Conservation (phyloP, 2,113 vertebrate species). For the Saccopteryx bilineata region DNA sequence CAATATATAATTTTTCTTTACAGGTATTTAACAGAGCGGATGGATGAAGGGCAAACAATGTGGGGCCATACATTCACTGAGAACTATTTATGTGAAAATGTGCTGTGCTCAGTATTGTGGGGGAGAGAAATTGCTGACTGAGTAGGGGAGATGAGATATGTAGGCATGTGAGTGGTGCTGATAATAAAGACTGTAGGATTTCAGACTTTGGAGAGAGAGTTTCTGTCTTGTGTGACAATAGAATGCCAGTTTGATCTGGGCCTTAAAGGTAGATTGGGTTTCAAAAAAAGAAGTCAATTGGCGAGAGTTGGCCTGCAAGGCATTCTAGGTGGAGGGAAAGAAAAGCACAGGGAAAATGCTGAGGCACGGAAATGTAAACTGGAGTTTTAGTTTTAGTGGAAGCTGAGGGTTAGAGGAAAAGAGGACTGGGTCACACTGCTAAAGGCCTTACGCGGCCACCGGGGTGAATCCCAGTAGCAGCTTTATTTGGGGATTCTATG, state of each 20-base stretch:
- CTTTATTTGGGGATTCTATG: not conserved
- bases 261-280: not conserved
- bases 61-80: not conserved
- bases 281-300: not conserved
- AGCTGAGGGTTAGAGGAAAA: not conserved
- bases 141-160: not conserved
- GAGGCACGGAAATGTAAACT: not conserved
- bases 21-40: not conserved
- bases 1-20: conserved; percentile 3
- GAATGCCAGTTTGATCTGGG: not conserved
- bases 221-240: not conserved
- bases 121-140: conserved; percentile 44
- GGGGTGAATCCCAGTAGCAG: not conserved
- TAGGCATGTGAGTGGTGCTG: not conserved
- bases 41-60: not conserved
- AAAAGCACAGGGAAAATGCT: not conserved
- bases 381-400: not conserved
- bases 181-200: conserved; percentile 4
- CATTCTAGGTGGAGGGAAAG: not conserved
- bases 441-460: not conserved
- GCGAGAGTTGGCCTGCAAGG: not conserved
- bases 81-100: conserved; percentile 53
- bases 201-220: not conserved
- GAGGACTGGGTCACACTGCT: not conserved
- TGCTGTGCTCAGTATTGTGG: conserved; percentile 34